Base-by-base conservation (phyloP, 2,797 vertebrate genomes). In the Leptatherina wallacei region DNA sequence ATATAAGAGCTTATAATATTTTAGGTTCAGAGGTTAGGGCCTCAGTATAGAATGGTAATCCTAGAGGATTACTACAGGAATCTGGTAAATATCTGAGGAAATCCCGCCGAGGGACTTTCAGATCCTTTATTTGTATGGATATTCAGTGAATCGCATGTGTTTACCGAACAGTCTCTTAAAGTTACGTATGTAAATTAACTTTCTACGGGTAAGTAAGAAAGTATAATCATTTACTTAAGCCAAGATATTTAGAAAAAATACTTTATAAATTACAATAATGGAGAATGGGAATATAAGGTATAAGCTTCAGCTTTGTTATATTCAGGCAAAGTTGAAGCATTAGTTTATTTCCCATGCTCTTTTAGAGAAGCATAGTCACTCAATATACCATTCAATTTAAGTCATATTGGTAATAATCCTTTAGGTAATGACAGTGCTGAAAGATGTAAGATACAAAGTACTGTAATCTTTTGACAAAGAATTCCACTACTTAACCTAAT, bases 41-140 rank as follows among this genome's bases (percentile, higher is more conserved):
- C 80, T 87, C 27, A 2, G 77, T 92, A 85, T 88, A 85, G 83
- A 81, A 85, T 69, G 73, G 82, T 93, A 92, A 93, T 92, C 90
- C 86, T 13, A 0, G 36, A 57, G 85, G 91, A 93, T 92, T 91
- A 92, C 77, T 1, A 69, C 18, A 38, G 49, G 80, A 91, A 89
- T 90, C 89, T 89, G 77, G 78, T 81, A 80, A 92, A 89, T 86
- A 92, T 92, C 86, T 87, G 77, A 75, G 91, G 88, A 91, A 91
- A 93, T 91, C 90, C 89, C 79, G 73, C 73, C 64, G 71, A 55
- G 67, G 73, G 83, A 73, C 74, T 78, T 74, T 73, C 29, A 80
- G 85, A 91, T 87, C 80, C 83, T 80, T 59, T 82, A 80, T 88
- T 84, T 82, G 84, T 69, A 60, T 52, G 61, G 77, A 78, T 81